These are phyloP conservation scores for Anas platyrhynchos DNA, from an alignment of 2,113 vertebrate species.

Conservation along the genomic window DNA sequence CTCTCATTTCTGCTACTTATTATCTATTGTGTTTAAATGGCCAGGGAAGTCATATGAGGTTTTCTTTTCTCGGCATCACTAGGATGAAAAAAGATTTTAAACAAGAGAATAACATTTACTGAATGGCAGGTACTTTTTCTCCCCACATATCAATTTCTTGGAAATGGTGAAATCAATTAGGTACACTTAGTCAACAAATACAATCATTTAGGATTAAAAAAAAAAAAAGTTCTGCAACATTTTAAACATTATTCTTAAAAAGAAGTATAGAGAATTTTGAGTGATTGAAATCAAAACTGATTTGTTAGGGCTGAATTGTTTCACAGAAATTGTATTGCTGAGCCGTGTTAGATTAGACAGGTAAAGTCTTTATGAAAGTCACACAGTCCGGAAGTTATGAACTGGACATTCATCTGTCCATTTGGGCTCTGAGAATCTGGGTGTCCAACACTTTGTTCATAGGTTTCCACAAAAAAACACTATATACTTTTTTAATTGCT, in stretches of 20 bases:
- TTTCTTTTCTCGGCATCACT: neutral
- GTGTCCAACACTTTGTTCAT: neutral
- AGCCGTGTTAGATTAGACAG: neutral
- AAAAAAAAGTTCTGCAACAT: neutral
- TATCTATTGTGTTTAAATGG: neutral
- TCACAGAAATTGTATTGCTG: too few species aligned
- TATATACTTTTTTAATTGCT: neutral
- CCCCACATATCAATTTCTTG: neutral
- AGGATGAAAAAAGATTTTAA: neutral
- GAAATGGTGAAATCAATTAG: neutral
- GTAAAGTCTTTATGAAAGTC: neutral
- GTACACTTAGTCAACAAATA: neutral
- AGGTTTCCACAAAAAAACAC: neutral
- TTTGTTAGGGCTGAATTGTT: neutral
- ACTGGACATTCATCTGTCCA: neutral
- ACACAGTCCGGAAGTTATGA: neutral
- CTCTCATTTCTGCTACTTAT: neutral
- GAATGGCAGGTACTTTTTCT: too few species aligned
- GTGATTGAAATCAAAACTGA: neutral
- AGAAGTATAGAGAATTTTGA: neutral
- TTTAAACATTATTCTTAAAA: neutral
- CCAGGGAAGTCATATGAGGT: fast-evolving
- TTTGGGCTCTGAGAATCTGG: too few species aligned
- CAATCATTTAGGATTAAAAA: neutral
- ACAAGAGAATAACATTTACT: fast-evolving